Conservation (phyloP, 1,140 invertebrate species). For the Pomacea maculata region DNA sequence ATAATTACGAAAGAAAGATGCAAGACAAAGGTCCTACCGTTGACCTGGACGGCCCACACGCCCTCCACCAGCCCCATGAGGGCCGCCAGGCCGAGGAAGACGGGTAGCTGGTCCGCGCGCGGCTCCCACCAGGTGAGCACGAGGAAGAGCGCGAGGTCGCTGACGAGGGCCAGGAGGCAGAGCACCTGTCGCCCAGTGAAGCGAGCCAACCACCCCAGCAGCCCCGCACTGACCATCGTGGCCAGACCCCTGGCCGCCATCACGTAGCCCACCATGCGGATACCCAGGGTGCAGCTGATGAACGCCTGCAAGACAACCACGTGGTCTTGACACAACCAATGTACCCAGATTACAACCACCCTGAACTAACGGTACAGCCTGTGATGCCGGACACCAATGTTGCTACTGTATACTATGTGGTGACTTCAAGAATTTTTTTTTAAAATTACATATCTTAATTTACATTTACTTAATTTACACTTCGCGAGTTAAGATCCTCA, state of each 20-base stretch:
- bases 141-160: constrained; percentile 29
- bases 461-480: too few species aligned
- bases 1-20: too few species aligned
- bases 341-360: background rate
- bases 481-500: too few species aligned
- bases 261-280: constrained; percentile 89
- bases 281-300: constrained; percentile 88
- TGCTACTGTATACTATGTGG: too few species aligned
- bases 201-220: constrained; percentile 91
- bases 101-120: constrained; percentile 77
- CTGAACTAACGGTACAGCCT: background rate
- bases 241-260: constrained; percentile 94
- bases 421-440: constrained; percentile 44
- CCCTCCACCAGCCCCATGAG: constrained; percentile 93
- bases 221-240: constrained; percentile 72
- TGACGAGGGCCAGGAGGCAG: constrained; percentile 70
- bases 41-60: constrained; percentile 95
- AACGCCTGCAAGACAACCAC: constrained; percentile 74
- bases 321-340: background rate
- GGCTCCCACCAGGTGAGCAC: constrained; percentile 77
- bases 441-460: too few species aligned
- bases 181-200: constrained; percentile 86
- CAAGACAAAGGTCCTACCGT: constrained; percentile 72
- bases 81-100: constrained; percentile 88
- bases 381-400: background rate